A percentile compares a stretch with the other conserved stretches of the same genome.
phyloP scores from a whole-genome alignment of 2,888 invertebrate species.

The Dilophus febrilis region DNA sequence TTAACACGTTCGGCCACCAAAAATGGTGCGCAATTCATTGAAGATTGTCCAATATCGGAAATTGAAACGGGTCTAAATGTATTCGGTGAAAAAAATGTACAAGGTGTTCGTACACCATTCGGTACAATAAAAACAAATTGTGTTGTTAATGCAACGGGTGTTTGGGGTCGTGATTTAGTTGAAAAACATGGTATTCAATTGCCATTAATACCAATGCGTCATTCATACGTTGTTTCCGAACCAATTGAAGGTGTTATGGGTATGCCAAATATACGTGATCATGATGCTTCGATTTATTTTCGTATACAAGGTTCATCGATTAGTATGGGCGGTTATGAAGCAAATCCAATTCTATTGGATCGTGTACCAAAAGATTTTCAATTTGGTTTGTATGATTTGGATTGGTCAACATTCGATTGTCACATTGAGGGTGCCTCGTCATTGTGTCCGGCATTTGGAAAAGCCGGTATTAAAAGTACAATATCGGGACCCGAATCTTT shows the following conservation, averaged over 20 bases:
- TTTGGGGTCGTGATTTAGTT: constrained; percentile 59
- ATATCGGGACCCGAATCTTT: constrained; percentile 86
- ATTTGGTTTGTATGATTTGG: constrained; percentile 71
- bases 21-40: constrained; percentile 55
- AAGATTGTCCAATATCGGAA: constrained; percentile 56
- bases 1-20: constrained; percentile 51
- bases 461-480: constrained; percentile 65
- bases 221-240: constrained; percentile 74
- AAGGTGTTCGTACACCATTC: constrained; percentile 55
- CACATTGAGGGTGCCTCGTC: constrained; percentile 56
- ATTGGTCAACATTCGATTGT: constrained; percentile 67
- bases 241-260: constrained; percentile 54
- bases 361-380: constrained; percentile 60
- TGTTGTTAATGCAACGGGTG: constrained; percentile 56
- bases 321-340: constrained; percentile 75
- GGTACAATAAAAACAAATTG: constrained; percentile 56
- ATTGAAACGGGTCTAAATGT: constrained; percentile 47
- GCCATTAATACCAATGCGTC: constrained; percentile 70
- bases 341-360: constrained; percentile 64
- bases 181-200: constrained; percentile 34
- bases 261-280: constrained; percentile 70
- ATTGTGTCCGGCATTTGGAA: constrained; percentile 55
- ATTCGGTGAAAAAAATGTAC: constrained; percentile 42
- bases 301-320: constrained; percentile 70
- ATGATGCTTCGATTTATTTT: constrained; percentile 68